These are phyloP conservation scores for Myotis yumanensis DNA, from an alignment of 2,113 vertebrate species.

Conservation along the genomic window DNA sequence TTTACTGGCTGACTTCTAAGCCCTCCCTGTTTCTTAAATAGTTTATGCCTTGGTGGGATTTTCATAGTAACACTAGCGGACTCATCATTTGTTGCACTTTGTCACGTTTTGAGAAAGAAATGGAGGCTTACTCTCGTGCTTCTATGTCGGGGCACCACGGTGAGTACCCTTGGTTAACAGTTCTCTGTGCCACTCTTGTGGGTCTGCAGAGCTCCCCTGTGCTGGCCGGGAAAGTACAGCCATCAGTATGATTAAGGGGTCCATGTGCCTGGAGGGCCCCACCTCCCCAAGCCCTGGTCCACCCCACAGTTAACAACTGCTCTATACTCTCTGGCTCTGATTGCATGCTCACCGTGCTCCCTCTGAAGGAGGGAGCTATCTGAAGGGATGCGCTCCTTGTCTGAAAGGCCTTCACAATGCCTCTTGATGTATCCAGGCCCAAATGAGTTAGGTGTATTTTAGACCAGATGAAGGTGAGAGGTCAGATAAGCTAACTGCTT, in stretches of 20 bases:
- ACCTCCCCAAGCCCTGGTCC: accelerated
- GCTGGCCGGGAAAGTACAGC: too few relatives aligned
- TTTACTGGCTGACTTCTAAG: not conserved
- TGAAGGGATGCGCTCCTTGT: accelerated
- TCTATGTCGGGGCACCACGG: accelerated
- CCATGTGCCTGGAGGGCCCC: accelerated
- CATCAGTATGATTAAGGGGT: accelerated
- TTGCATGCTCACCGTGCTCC: accelerated
- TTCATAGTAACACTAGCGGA: not conserved
- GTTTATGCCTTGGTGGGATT: not conserved
- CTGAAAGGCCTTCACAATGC: not conserved
- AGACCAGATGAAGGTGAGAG: not conserved
- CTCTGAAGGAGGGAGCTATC: not conserved
- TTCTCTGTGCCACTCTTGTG: accelerated
- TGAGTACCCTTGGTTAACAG: accelerated
- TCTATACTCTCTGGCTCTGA: accelerated
- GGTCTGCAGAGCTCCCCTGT: accelerated
- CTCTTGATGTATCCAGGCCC: not conserved
- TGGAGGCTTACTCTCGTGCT: accelerated
- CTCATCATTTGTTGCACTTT: accelerated
- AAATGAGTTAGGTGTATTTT: not conserved
- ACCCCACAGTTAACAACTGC: not conserved
- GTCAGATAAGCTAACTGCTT: too few relatives aligned
- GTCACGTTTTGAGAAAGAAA: not conserved
- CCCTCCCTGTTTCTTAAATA: not conserved